Base-by-base conservation (phyloP, 2,888 invertebrate species). In the Ormia ochracea region DNA sequence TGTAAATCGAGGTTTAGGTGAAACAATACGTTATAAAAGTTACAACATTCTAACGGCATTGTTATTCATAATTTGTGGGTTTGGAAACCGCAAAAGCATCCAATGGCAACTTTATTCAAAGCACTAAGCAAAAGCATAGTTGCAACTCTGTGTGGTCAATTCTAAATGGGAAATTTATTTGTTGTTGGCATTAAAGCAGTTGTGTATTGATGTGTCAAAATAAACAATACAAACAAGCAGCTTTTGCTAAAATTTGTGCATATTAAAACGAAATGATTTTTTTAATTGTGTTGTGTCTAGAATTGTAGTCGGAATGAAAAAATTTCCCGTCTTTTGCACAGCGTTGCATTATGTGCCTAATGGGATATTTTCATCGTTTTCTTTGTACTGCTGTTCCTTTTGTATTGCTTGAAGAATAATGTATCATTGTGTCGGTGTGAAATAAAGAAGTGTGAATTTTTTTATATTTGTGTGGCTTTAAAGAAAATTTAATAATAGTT, bases 361-460 rank as follows among this genome's bases (percentile, higher is more conserved):
- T 3, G 69, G 76, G 76, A 77, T 26, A 77, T 56, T 70, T 56
- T 14, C 36, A 28, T 1, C 19, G 23, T 68, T 52, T 73, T 66
- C 78, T 78, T 78, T 78, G 70, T 59, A 52, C 54, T 50, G 43
- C 45, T 66, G 72, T 78, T 78, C 66, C 58, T 58, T 66, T 73
- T 48, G 54, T 56, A 68, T 58, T 73, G 73, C 59, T 66, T 52
- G 33, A 54, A 66, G 52, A 45, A 61, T 54, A 78, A 70, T 65
- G 77, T 78, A 73, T 73, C 77, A 78, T 73, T 78, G 78, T 78
- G 78, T 78, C 78, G 66, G 78, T 78, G 78, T 78, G 66, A 61
- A 78, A 78, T 73, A 78, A 78, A 73, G 73, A 59, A 78, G 72
- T 69, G 65, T 68, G 74, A 69, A 52, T 50, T 68, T 43, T 74